Evolutionary conservation across 2,113 vertebrate species (phyloP).

Genomic region (Reinhardtius hippoglossoides): DNA sequence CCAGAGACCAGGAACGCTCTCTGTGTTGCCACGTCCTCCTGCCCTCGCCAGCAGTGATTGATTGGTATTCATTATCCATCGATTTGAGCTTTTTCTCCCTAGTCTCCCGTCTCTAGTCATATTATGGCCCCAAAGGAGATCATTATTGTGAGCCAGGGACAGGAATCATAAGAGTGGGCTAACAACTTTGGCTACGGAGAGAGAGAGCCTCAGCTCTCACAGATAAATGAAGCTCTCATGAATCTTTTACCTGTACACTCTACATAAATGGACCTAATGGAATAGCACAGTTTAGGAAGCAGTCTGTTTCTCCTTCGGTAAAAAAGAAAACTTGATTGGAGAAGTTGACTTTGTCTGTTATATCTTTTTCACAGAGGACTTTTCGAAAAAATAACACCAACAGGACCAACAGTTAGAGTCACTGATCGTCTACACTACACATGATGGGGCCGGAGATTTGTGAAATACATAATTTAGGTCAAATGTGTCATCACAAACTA

Average conservation of each 20-base stretch:
- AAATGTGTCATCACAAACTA: neutral
- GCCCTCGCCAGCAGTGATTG: slow-evolving; percentile 59
- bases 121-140: slow-evolving; percentile 62
- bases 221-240: slow-evolving; percentile 21
- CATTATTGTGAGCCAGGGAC: slow-evolving; percentile 48
- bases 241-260: slow-evolving; percentile 15
- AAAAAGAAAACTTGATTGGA: neutral
- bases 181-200: slow-evolving; percentile 18
- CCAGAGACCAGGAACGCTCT: slow-evolving; percentile 59
- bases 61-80: slow-evolving; percentile 75
- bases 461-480: neutral
- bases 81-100: slow-evolving; percentile 68
- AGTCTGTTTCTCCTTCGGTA: neutral
- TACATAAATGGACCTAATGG: neutral
- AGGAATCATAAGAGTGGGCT: slow-evolving; percentile 24
- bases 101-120: slow-evolving; percentile 62
- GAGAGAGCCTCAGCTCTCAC: neutral
- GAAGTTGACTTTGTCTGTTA: neutral
- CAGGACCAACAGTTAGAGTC: neutral
- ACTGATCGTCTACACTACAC: neutral
- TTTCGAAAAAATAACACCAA: neutral
- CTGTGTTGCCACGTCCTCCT: slow-evolving; percentile 60
- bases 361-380: neutral
- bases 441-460: neutral
- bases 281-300: neutral